phyloP scores from a whole-genome alignment of 2,888 invertebrate genomes.

The Rugalucina vietnamica region DNA sequence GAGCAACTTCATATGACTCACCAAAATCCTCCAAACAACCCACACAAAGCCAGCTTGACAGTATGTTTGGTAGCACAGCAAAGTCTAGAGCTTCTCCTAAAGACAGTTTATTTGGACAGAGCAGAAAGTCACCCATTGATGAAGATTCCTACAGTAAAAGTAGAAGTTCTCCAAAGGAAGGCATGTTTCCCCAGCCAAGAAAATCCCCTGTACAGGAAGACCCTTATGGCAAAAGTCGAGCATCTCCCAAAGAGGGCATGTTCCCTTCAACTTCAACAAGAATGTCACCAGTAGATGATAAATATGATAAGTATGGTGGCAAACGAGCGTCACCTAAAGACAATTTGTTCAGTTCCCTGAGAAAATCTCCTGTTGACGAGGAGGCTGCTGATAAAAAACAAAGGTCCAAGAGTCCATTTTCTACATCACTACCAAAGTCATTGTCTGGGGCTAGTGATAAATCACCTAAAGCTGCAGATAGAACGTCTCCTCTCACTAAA shows the following conservation, averaged over 20 bases:
- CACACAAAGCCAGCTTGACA: slow-evolving; percentile 43
- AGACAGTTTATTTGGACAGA: slow-evolving; percentile 17
- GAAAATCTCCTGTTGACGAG: slow-evolving; percentile 27
- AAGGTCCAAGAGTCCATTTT: neutral
- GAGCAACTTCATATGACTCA: neutral
- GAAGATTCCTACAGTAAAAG: slow-evolving; percentile 19
- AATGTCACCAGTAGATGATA: neutral
- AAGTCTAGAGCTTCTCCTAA: slow-evolving; percentile 35
- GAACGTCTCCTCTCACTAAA: slow-evolving; percentile 24
- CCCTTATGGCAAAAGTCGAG: neutral
- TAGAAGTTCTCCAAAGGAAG: slow-evolving; percentile 16
- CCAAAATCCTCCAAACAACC: neutral
- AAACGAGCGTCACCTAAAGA: slow-evolving; percentile 6
- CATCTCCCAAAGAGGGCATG: neutral
- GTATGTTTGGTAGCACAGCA: slow-evolving; percentile 50
- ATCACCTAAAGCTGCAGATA: slow-evolving; percentile 8
- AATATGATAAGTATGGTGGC: neutral
- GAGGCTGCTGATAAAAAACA: slow-evolving; percentile 6
- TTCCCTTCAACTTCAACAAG: neutral
- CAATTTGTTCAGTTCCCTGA: neutral
- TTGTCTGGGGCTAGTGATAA: slow-evolving; percentile 30
- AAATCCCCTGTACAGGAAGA: slow-evolving; percentile 40
- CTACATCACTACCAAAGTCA: slow-evolving; percentile 39
- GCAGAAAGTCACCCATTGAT: slow-evolving; percentile 40
- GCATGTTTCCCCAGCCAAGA: slow-evolving; percentile 22